Evolutionary conservation across 2,113 vertebrate genomes (phyloP).

Genomic region (Mesembrinibis cayennensis): DNA sequence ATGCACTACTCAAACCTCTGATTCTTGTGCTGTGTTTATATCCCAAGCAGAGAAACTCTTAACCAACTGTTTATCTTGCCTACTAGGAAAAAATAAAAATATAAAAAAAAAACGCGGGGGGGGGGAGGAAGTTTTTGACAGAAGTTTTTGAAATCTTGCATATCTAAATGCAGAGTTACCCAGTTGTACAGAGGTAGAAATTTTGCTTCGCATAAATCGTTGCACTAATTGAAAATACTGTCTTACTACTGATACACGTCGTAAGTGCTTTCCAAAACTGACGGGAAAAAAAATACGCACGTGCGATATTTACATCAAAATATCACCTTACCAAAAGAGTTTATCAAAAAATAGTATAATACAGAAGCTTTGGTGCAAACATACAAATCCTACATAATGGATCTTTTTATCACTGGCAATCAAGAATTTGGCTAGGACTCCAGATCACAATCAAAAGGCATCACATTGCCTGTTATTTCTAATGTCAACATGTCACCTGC

Average conservation of each 20-base stretch:
- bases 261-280: not conserved
- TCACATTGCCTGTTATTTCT: not conserved
- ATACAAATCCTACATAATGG: not conserved
- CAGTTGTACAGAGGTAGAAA: not conserved
- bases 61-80: not conserved
- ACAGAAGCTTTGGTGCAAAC: not conserved
- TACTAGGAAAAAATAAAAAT: too few relatives aligned
- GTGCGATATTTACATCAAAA: not conserved
- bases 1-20: not conserved
- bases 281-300: not conserved
- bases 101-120: accelerated
- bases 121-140: too few relatives aligned
- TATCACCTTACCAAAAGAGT: not conserved
- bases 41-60: not conserved
- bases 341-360: not conserved
- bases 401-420: not conserved
- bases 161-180: not conserved
- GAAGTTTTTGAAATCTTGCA: not conserved
- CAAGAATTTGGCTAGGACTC: not conserved
- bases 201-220: not conserved
- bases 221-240: not conserved
- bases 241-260: not conserved
- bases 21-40: not conserved
- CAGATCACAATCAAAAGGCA: not conserved
- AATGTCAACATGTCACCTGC: not conserved